Percentiles rank a stretch among this genome's conserved stretches.
Evolutionary conservation across 2,888 invertebrate species (phyloP).

Genomic region (Ferrisia virgata): DNA sequence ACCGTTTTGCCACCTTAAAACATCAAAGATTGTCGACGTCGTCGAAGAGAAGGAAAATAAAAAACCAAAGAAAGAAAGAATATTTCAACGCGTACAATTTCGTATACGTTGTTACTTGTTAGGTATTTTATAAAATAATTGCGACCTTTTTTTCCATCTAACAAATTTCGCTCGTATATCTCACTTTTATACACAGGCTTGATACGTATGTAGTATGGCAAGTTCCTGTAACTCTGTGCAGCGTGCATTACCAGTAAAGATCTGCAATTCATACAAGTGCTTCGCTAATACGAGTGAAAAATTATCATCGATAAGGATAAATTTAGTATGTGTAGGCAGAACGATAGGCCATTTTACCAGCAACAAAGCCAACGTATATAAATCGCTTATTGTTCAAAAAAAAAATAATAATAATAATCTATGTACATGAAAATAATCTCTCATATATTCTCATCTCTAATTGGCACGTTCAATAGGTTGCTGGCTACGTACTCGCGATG

Average conservation of each 20-base stretch:
- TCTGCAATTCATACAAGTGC: no score
- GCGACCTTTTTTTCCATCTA: background rate
- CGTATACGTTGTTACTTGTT: no score
- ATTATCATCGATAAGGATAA: background rate
- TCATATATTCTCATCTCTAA: background rate
- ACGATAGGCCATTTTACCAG: background rate
- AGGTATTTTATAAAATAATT: background rate
- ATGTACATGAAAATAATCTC: background rate
- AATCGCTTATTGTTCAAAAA: constrained; percentile 12
- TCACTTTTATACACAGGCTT: no score
- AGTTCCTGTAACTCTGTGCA: no score
- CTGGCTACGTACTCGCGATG: background rate
- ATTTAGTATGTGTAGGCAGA: background rate
- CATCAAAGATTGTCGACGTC: background rate
- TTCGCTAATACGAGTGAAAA: constrained; percentile 20
- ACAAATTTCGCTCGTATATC: background rate
- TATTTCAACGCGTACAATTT: background rate
- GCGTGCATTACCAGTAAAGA: no score
- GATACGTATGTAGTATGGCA: no score
- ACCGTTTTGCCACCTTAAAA: background rate
- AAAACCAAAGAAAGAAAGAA: background rate
- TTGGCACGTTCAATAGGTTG: background rate
- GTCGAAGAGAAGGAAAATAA: background rate
- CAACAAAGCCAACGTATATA: background rate
- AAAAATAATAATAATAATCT: background rate